Evolutionary conservation across 2,797 vertebrate genomes (phyloP).

Genomic region (Lophotriccus pileatus): DNA sequence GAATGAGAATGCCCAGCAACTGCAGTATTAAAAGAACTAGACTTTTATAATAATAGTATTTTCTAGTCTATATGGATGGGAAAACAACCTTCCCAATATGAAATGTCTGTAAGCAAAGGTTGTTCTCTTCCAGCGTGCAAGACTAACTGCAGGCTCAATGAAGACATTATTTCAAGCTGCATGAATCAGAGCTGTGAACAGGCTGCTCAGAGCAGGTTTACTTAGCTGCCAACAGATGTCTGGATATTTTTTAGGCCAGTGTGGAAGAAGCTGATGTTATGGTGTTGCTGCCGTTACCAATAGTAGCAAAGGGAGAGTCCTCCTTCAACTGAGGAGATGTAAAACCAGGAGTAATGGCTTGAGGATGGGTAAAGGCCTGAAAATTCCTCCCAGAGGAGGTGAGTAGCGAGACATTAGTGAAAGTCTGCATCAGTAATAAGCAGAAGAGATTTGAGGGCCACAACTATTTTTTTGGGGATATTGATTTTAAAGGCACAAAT

Average conservation of each 20-base stretch:
- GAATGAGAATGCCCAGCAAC: background rate
- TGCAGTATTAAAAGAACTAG: background rate
- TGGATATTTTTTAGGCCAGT: background rate
- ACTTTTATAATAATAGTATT: background rate
- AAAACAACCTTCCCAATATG: background rate
- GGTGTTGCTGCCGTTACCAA: background rate
- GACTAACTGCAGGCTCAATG: background rate
- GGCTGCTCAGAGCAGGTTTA: background rate
- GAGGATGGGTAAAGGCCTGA: background rate
- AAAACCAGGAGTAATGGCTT: background rate
- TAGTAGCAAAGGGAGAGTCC: background rate
- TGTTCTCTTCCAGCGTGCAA: fast-evolving
- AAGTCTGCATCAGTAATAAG: background rate
- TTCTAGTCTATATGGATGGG: background rate
- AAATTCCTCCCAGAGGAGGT: background rate
- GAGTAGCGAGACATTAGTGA: background rate
- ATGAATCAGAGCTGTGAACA: background rate
- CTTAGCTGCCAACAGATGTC: background rate
- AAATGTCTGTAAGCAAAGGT: background rate
- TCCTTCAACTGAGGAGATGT: background rate
- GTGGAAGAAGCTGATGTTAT: background rate
- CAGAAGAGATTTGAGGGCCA: background rate
- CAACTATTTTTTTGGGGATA: background rate
- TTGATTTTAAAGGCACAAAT: background rate
- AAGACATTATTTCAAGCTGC: background rate